A percentile compares a stretch with the other conserved stretches of the same genome.
Conservation (phyloP, 2,797 vertebrate genomes). For the Percopsis omiscomaycus region DNA sequence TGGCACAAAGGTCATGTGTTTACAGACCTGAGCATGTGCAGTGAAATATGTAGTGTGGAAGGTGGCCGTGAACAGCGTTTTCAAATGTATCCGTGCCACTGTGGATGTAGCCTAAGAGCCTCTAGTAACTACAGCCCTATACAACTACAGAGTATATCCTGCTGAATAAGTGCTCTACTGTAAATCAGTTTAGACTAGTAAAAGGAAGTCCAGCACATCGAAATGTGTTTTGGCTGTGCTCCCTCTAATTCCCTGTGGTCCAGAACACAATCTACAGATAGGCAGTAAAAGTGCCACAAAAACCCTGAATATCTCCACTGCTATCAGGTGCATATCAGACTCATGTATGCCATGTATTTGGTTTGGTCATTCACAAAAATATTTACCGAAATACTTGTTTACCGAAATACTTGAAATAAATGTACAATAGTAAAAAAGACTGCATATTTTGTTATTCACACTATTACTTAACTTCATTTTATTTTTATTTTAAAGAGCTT, state of each 20-base stretch:
- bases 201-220: conserved; percentile 4
- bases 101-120: too few species aligned
- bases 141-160: background rate
- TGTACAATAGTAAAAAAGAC: too few species aligned
- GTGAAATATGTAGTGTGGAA: too few species aligned
- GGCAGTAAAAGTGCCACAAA: conserved; percentile 12
- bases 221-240: background rate
- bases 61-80: too few species aligned
- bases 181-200: conserved; percentile 18
- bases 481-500: too few species aligned
- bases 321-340: conserved; percentile 14
- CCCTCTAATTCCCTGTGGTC: background rate
- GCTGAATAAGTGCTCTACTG: conserved; percentile 4
- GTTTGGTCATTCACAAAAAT: conserved; percentile 7
- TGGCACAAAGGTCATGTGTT: too few species aligned
- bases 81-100: too few species aligned
- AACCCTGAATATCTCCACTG: background rate
- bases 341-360: background rate
- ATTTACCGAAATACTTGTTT: background rate
- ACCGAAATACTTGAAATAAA: too few species aligned
- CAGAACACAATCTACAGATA: background rate
- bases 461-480: too few species aligned
- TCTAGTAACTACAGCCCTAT: too few species aligned
- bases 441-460: too few species aligned
- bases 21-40: too few species aligned